Percentiles rank a stretch among this genome's conserved stretches.
Conservation (phyloP, 2,113 vertebrate species). For the Ceyx cyanopectus region DNA sequence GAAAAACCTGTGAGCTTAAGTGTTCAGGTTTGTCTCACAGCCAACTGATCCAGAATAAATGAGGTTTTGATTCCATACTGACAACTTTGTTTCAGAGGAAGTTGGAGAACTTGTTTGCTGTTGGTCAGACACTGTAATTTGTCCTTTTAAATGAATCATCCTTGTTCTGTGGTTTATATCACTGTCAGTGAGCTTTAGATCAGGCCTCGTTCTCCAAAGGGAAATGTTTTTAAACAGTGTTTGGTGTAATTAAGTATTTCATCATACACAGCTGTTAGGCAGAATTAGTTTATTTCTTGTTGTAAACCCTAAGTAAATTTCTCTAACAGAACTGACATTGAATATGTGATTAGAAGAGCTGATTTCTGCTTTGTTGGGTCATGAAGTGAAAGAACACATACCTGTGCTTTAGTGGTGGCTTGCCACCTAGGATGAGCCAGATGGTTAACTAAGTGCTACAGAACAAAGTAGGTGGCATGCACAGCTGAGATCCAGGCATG, state of each 20-base stretch:
- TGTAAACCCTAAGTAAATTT: background rate
- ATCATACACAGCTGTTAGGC: background rate
- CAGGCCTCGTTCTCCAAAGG: background rate
- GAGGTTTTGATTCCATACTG: background rate
- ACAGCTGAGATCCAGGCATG: slow-evolving; percentile 17
- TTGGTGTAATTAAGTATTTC: background rate
- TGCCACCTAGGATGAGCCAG: slow-evolving; percentile 48
- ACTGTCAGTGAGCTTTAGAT: background rate
- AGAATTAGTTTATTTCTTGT: background rate
- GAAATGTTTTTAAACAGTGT: background rate
- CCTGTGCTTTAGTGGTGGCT: slow-evolving; percentile 32
- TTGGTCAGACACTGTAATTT: background rate
- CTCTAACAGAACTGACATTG: background rate
- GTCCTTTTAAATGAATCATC: background rate
- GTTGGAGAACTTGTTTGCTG: background rate
- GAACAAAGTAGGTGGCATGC: slow-evolving; percentile 10
- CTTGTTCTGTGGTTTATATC: background rate
- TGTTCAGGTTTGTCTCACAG: background rate
- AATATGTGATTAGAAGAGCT: background rate
- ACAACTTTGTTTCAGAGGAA: background rate
- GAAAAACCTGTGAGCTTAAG: background rate
- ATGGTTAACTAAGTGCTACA: background rate
- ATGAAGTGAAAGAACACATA: background rate
- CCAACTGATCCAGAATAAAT: background rate
- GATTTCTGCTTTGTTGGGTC: background rate